phyloP scores from a whole-genome alignment of 2,797 vertebrate genomes.

The Phalloptychus januarius region DNA sequence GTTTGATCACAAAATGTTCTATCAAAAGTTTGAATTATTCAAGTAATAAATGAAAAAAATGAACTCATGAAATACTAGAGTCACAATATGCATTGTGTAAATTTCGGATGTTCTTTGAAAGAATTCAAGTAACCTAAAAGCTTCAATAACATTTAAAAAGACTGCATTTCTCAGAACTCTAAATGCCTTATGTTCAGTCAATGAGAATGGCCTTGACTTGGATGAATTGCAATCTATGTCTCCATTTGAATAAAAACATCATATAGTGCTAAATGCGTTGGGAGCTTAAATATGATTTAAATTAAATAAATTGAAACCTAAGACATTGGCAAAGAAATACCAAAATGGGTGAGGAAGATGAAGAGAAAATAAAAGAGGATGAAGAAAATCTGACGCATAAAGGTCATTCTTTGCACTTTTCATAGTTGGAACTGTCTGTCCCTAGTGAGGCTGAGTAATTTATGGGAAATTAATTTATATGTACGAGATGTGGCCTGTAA shows the following conservation, averaged over 20 bases:
- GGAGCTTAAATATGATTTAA: slow-evolving; percentile 13
- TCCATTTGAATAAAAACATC: slow-evolving; percentile 5
- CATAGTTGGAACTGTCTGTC: background rate
- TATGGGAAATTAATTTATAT: slow-evolving; percentile 9
- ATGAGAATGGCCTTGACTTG: background rate
- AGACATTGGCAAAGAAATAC: background rate
- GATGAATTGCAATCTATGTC: background rate
- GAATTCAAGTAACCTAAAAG: background rate
- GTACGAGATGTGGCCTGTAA: background rate
- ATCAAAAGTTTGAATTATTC: background rate
- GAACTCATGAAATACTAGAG: background rate
- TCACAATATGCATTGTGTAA: background rate
- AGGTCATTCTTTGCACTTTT: background rate
- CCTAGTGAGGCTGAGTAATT: background rate
- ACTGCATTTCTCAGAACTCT: background rate
- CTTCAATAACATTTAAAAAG: background rate
- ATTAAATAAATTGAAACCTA: background rate
- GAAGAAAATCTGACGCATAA: background rate
- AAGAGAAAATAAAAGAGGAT: background rate
- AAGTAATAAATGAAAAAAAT: background rate
- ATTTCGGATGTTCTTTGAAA: background rate
- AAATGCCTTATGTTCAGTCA: background rate
- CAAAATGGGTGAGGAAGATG: background rate
- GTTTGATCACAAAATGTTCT: background rate
- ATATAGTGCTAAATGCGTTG: background rate